Evolutionary conservation across 2,113 vertebrate genomes (phyloP).

Genomic region (Caranx ignobilis): DNA sequence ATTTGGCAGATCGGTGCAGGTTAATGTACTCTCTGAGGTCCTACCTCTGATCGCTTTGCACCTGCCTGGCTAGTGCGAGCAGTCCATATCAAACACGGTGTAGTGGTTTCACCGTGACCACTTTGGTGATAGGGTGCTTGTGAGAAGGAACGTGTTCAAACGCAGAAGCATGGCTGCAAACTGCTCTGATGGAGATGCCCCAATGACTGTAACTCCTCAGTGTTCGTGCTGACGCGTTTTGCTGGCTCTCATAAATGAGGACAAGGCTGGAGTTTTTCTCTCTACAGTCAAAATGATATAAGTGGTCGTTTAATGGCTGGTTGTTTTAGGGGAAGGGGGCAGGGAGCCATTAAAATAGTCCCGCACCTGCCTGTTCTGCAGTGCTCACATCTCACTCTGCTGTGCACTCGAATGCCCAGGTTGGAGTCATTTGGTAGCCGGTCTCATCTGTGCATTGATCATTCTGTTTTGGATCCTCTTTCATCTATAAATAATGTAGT

Average conservation of each 20-base stretch:
- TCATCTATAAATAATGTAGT: slow-evolving; percentile 82
- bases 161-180: slow-evolving; percentile 47
- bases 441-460: slow-evolving; percentile 75
- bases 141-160: slow-evolving; percentile 59
- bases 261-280: slow-evolving; percentile 2
- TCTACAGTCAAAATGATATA: slow-evolving; percentile 29
- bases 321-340: slow-evolving; percentile 50
- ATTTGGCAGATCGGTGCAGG: slow-evolving; percentile 75
- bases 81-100: slow-evolving; percentile 39
- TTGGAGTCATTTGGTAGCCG: slow-evolving; percentile 51
- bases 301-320: slow-evolving; percentile 47
- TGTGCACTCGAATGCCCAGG: slow-evolving; percentile 38
- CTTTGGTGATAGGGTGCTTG: slow-evolving; percentile 58
- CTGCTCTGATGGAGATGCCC: slow-evolving; percentile 48
- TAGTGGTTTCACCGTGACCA: slow-evolving; percentile 51
- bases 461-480: slow-evolving; percentile 74
- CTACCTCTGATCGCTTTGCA: slow-evolving; percentile 42
- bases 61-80: slow-evolving; percentile 23
- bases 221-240: slow-evolving; percentile 57
- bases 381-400: slow-evolving; percentile 46
- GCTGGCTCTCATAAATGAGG: slow-evolving; percentile 53
- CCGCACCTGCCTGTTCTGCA: slow-evolving; percentile 60
- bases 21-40: slow-evolving; percentile 76
- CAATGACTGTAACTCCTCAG: slow-evolving; percentile 48
- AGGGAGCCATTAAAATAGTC: slow-evolving; percentile 40